Conservation (phyloP, 2,888 invertebrate species). For the Druceiella hillmani region DNA sequence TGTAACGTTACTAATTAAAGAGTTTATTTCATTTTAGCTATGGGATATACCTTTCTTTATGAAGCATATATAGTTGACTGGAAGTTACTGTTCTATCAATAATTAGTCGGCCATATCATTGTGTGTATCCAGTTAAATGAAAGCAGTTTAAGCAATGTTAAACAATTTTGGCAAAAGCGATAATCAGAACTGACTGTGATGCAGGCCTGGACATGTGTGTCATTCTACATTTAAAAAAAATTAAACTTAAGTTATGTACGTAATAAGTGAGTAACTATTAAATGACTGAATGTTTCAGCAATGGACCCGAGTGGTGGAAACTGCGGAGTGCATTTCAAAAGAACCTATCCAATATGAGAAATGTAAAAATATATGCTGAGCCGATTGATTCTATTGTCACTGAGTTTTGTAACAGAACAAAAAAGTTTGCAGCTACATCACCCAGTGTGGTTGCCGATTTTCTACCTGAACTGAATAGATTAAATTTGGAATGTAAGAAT, state of each 20-base stretch:
- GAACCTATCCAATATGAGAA: conserved; percentile 66
- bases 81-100: too few species aligned
- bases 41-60: too few species aligned
- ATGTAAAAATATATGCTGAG: conserved; percentile 61
- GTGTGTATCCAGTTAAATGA: too few species aligned
- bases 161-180: too few species aligned
- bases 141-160: too few species aligned
- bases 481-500: conserved; percentile 73
- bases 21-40: too few species aligned
- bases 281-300: conserved; percentile 49
- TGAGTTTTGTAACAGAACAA: conserved; percentile 57
- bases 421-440: conserved; percentile 29
- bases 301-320: conserved; percentile 78
- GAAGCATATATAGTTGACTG: too few species aligned
- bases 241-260: background rate
- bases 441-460: conserved; percentile 50
- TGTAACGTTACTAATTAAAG: too few species aligned
- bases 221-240: conserved; percentile 1
- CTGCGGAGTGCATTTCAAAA: conserved; percentile 76
- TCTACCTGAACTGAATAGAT: conserved; percentile 60
- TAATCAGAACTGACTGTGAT: too few species aligned
- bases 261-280: background rate
- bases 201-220: too few species aligned
- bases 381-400: conserved; percentile 57
- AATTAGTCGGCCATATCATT: too few species aligned